These are phyloP conservation scores for Drosophila koepferae DNA, from an alignment of 2,888 invertebrate genomes.

Conservation along the genomic window DNA sequence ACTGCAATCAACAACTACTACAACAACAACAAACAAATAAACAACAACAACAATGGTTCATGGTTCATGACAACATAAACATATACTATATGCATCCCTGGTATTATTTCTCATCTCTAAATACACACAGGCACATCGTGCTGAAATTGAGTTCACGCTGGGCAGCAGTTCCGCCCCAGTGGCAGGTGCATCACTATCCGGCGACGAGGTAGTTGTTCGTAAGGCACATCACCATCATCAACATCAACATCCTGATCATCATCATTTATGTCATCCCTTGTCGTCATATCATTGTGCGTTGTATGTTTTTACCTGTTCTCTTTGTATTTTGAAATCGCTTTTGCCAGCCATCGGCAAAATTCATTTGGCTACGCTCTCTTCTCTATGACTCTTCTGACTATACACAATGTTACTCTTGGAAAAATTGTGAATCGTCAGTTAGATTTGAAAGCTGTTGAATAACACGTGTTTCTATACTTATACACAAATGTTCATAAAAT, in stretches of 20 bases:
- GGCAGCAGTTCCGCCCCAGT: slow-evolving; percentile 86
- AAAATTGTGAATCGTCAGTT: slow-evolving; percentile 22
- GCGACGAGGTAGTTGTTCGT: slow-evolving; percentile 90
- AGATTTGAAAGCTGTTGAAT: slow-evolving; percentile 21
- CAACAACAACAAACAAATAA: slow-evolving; percentile 11
- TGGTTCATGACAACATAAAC: slow-evolving; percentile 64
- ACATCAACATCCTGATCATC: slow-evolving; percentile 4
- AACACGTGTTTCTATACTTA: slow-evolving; percentile 21
- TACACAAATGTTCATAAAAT: slow-evolving; percentile 16
- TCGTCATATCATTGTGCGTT: slow-evolving; percentile 35
- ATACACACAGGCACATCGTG: slow-evolving; percentile 90
- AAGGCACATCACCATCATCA: slow-evolving; percentile 39
- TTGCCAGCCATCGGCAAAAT: slow-evolving; percentile 2
- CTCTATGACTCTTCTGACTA: slow-evolving; percentile 2
- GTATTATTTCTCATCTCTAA: slow-evolving; percentile 61
- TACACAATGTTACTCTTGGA: neutral
- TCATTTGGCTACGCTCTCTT: slow-evolving; percentile 4
- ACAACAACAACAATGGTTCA: slow-evolving; percentile 59
- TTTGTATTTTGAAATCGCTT: slow-evolving; percentile 13
- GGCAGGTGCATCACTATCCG: slow-evolving; percentile 83
- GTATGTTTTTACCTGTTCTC: slow-evolving; percentile 31
- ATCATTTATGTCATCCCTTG: slow-evolving; percentile 26
- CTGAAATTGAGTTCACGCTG: slow-evolving; percentile 96
- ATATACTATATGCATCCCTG: slow-evolving; percentile 47
- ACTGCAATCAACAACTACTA: slow-evolving; percentile 41